Evolutionary conservation across 2,113 vertebrate genomes (phyloP), one percentile per base, ranked within the genome.

Genomic region (Chlorodrepanis virens): DNA sequence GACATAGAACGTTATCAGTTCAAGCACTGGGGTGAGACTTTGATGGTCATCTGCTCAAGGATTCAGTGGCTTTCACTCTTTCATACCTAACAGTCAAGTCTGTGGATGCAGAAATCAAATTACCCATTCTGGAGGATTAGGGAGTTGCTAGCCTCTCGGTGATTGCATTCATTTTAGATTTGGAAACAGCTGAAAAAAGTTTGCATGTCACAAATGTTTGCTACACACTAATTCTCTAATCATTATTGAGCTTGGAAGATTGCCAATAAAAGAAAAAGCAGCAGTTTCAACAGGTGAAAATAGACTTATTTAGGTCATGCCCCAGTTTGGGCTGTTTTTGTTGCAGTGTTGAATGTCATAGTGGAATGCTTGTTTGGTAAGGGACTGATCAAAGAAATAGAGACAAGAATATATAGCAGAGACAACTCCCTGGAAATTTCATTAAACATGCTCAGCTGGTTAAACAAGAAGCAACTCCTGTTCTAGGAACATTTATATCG

Each of bases 181-280:
- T 90, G 81, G 56, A 64, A 83, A 83, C 47, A 89, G 83, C 84
- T 76, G 57, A 87, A 53, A 47, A 86, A 95, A 95, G 76, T 92
- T 95, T 90, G 24, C 79, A 6, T 87, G 87, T 82, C 75, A 69
- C 52, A 89, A 96, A 72, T 89, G 61, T 90, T 96, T 93, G 53
- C 68, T 67, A 25, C 88, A 87, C 72, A 76, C 42, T 59, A 96
- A 93, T 86, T 95, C 37, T 18, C 53, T 82, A 94, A 93, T 92
- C 49, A n/a, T 90, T 94, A 78, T 54, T 84, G 68, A 89, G 42
- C 83, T 76, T 83, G 91, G 90, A 96, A 94, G 40, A 40, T 35
- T 10, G 68, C 85, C 91, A 94, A 31, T 37, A 61, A 52, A 93
- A 88, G 39, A 85, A 92, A 91, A 91, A 90, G 80, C 29, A 64